Base-by-base conservation (phyloP, 2,888 invertebrate species). In the Hydrotaea cyrtoneurina region DNA sequence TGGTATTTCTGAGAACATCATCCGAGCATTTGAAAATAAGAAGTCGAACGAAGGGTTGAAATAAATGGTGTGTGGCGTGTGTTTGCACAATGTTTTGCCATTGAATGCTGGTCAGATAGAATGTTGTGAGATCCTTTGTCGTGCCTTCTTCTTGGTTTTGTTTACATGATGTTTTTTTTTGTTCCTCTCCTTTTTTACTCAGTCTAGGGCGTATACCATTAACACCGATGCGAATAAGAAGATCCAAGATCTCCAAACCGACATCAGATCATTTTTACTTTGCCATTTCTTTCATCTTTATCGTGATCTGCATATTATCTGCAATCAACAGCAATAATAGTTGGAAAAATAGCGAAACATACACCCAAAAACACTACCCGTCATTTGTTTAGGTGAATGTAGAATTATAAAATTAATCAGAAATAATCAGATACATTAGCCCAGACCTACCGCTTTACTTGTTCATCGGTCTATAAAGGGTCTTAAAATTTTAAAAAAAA, bases 231-330 rank as follows among this genome's bases (percentile, higher is more conserved):
- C 62, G 4, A 62, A 36, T 62, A 62, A 62, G 62, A 62, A 59
- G 13, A 21, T 57, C n/a, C 43, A 43, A 15, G 10, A 7, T 19
- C 57, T 31, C 3, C 59, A 59, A 13, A 59, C 26, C 7, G 2
- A 2, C 31, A 7, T 31, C 31, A 31, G 3, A 31, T 31, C 31
- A 31, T 66, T 46, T 69, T 46, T 23, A 17, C 15, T 39, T 69
- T 66, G 59, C 59, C 55, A 2, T 43, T 69, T 46, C 46, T 15
- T 31, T 36, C 19, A n/a, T 13, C 46, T 69, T 59, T 23, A 26
- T 59, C 69, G 69, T 69, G 69, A 46, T 69, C 69, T 46, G 69
- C 23, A 69, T 69, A 69, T 69, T 69, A 69, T 69, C 69, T 46
- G 43, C 46, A 46, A 69, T 69, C 62, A 36, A 4, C 62, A 50